Evolutionary conservation across 1,140 invertebrate genomes (phyloP), one percentile per base, ranked within the genome.

Genomic region (Leptoteleia sp.): DNA sequence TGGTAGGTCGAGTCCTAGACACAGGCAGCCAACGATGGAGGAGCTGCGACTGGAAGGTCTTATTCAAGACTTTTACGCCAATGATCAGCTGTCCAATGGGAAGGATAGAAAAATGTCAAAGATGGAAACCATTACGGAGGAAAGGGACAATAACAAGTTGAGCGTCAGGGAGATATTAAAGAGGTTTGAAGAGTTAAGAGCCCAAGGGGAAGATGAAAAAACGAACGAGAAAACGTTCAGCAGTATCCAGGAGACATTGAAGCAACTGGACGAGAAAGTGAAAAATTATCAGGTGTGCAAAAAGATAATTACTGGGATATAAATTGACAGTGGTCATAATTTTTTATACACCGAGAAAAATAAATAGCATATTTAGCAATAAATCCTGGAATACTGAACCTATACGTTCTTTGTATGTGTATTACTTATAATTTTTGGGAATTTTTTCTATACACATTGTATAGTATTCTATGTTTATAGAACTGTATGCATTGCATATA

Each of bases 61-160:
- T 11, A 86, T 87, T 35, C 84, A 88, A n/a, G 86, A 89, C 54
- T 83, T 86, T 22, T 88, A 87, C 47, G 84, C 85, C 0, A 83
- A 78, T 62, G 87, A 87, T 9, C 85, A 89, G 17, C 42, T 84
- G 13, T 65, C 68, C 3, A 68, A 71, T 27, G 76, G 62, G 5
- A 59, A 67, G 11, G 87, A 88, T 9, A 70, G 84, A n/a, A 89
- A 88, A 27, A 22, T 84, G 27, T 83, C 85, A 0, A 87, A 87
- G 79, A 95, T 95, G 94, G 93, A 94, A 85, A 95, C 94, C 1
- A 95, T 95, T 27, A 91, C 93, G n/a, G 94, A 95, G 83, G 94
- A 95, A 77, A 92, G 91, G 4, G 94, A 95, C 83, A 85, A 82
- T 0, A 93, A 91, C 13, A 95, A 95, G 88, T 91, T 95, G 65